Conservation (phyloP, 2,113 vertebrate genomes). For the Cervus canadensis region DNA sequence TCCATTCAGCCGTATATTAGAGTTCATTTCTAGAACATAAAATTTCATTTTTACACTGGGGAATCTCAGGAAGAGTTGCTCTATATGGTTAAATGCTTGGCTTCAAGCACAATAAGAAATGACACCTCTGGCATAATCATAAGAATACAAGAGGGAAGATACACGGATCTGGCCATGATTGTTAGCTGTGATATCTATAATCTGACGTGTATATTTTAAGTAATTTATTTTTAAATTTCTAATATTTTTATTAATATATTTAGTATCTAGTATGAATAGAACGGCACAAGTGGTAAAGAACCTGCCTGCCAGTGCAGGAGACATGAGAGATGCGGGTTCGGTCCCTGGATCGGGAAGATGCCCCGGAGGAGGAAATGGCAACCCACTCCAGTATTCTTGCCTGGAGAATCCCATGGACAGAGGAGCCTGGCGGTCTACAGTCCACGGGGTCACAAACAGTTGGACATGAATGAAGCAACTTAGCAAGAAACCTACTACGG, state of each 20-base stretch:
- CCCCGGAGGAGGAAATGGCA: not conserved
- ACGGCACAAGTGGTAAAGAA: not conserved
- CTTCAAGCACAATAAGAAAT: slow-evolving; percentile 49
- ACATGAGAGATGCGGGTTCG: accelerated
- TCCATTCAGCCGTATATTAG: slow-evolving; percentile 61
- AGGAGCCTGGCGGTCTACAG: not conserved
- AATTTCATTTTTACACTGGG: slow-evolving; percentile 61
- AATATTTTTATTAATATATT: not conserved
- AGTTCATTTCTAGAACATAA: slow-evolving; percentile 61
- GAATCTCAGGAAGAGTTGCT: slow-evolving; percentile 50
- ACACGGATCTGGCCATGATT: not conserved
- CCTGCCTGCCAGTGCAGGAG: not conserved
- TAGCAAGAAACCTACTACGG: not conserved
- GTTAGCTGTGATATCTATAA: not conserved
- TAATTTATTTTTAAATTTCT: not conserved
- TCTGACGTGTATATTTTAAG: not conserved
- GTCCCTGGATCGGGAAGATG: not conserved
- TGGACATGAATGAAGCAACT: not conserved
- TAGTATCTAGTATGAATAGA: not conserved
- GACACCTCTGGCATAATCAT: slow-evolving; percentile 24
- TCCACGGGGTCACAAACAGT: not conserved
- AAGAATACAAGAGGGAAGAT: not conserved
- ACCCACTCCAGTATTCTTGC: not conserved
- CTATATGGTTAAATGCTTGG: slow-evolving; percentile 2
- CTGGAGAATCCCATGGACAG: not conserved